Base-by-base conservation (phyloP, 2,797 vertebrate genomes). In the Hoplostethus mediterraneus region DNA sequence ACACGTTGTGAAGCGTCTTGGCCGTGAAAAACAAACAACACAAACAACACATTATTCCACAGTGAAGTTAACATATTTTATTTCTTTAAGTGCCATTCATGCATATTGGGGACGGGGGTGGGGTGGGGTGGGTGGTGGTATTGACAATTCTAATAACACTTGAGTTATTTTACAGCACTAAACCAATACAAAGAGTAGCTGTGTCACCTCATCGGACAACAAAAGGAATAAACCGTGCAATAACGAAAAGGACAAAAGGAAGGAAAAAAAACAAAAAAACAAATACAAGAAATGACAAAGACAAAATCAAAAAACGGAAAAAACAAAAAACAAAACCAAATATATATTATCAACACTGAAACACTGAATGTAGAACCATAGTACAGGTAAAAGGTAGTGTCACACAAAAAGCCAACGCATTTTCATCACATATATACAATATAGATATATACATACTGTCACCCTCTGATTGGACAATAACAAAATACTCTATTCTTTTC, bases 401-500 rank as follows among this genome's bases (percentile, higher is more conserved):
- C 95, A 95, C 96, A 97, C 96, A 96, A 96, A 96, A 96, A 96
- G 95, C 95, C 92, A 95, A 96, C 93, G 94, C 95, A 92, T 95
- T 95, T 96, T 95, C 95, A 96, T 96, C 96, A 97, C 96, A 95
- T 97, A 97, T 97, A 97, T 97, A 97, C 96, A 97, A 96, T 96
- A 97, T 95, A 97, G 96, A 96, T 97, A 97, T 97, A 95, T 97
- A 97, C 96, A 97, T 91, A 95, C 91, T 92, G 93, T 95, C 95
- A 95, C 95, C 95, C 95, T 97, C 92, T 94, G 92, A 95, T 95
- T 95, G 94, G 95, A 96, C 95, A 96, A 96, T 97, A 97, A 96
- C 96, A 97, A 97, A 97, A 97, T 97, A 97, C 94, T 97, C 95
- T 94, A 95, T 96, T 96, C 93, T 91, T 85, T 92, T 83, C 84